Percentiles rank a stretch among this genome's conserved stretches.
phyloP scores from a whole-genome alignment of 2,888 invertebrate genomes.

The Apodemia duryi region DNA sequence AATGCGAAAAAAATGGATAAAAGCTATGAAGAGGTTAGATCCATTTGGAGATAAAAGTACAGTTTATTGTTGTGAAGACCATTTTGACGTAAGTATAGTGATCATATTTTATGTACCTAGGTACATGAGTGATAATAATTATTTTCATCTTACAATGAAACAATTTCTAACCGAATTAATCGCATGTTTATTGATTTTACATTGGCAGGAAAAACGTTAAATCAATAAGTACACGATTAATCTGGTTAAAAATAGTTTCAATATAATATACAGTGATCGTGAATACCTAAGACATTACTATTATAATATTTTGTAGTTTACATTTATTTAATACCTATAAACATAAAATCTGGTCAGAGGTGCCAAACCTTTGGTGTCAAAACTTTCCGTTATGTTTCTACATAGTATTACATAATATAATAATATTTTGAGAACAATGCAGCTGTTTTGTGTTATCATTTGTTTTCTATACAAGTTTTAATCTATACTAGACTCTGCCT shows the following conservation, averaged over 20 bases:
- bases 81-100: constrained; percentile 27
- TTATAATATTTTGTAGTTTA: not conserved
- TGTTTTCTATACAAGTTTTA: constrained; percentile 23
- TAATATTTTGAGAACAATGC: constrained; percentile 24
- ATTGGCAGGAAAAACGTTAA: constrained; percentile 1
- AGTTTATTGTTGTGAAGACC: constrained; percentile 25
- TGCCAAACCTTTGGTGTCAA: constrained; percentile 19
- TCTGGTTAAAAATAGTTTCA: not conserved
- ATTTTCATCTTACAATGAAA: constrained; percentile 20
- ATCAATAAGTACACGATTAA: constrained; percentile 5
- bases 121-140: constrained; percentile 15
- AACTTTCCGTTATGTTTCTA: constrained; percentile 11
- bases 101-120: constrained; percentile 15
- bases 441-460: constrained; percentile 25
- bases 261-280: constrained; percentile 1
- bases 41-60: constrained; percentile 30
- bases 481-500: constrained; percentile 13
- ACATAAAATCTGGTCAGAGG: constrained; percentile 16
- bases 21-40: constrained; percentile 33
- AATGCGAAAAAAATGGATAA: constrained; percentile 34
- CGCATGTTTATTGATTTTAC: not conserved
- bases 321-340: not conserved
- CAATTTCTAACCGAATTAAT: constrained; percentile 14
- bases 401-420: not conserved
- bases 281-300: constrained; percentile 1